Conservation (phyloP, 2,797 vertebrate genomes). For the Pseudocheirus occidentalis region DNA sequence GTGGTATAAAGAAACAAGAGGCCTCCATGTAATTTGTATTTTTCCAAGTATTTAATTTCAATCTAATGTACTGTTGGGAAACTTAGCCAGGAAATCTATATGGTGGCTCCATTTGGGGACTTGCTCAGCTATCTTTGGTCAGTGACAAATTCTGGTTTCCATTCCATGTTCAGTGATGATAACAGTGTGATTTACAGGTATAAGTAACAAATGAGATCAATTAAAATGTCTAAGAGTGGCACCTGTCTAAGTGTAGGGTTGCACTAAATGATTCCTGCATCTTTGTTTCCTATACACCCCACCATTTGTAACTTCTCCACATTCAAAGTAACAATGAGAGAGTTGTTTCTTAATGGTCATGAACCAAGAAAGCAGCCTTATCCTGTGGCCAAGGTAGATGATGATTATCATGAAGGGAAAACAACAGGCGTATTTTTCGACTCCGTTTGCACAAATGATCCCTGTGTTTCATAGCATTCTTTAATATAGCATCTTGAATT, state of each 20-base stretch:
- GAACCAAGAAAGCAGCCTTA: slow-evolving; percentile 89
- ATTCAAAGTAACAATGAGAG: slow-evolving; percentile 88
- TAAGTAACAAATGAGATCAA: slow-evolving; percentile 99
- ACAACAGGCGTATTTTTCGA: slow-evolving; percentile 84
- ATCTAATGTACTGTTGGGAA: slow-evolving; percentile 89
- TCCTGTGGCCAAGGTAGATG: slow-evolving; percentile 86
- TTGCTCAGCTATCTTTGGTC: slow-evolving; percentile 83
- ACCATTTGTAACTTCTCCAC: slow-evolving; percentile 90
- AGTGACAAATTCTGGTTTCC: slow-evolving; percentile 87
- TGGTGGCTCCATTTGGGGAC: slow-evolving; percentile 78
- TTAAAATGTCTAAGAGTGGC: slow-evolving; percentile 94
- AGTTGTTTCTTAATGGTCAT: slow-evolving; percentile 92
- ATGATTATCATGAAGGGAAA: slow-evolving; percentile 88
- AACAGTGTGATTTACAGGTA: slow-evolving; percentile 93
- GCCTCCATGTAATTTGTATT: slow-evolving; percentile 96
- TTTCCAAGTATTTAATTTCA: slow-evolving; percentile 92
- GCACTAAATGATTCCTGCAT: slow-evolving; percentile 92
- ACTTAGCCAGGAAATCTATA: slow-evolving; percentile 92
- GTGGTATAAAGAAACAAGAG: slow-evolving; percentile 94
- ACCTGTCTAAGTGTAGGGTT: slow-evolving; percentile 93
- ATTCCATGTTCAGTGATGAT: slow-evolving; percentile 88
- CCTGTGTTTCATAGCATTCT: slow-evolving; percentile 80
- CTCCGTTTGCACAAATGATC: slow-evolving; percentile 85
- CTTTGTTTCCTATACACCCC: slow-evolving; percentile 90
- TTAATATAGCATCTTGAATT: slow-evolving; percentile 85